Base-by-base conservation (phyloP, 37 sponge, comb jelly and placozoan genomes). In the Spongia lamella region DNA sequence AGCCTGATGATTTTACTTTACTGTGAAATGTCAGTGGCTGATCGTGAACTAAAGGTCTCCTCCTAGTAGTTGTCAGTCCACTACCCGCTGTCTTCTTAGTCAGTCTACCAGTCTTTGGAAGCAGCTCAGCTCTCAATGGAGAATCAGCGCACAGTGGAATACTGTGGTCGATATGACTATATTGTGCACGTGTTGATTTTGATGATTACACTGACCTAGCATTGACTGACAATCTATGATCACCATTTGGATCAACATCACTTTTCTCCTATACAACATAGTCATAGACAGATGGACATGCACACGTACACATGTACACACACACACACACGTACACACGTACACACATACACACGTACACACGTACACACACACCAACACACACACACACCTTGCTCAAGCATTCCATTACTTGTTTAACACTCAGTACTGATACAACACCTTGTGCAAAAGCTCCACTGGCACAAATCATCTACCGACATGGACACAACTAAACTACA, bases 1-100 rank as follows among this genome's bases (percentile, higher is more conserved):
- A 96, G n/a, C 97, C 97, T 22, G 97, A 96, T 0, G 94, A 93
- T 56, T 87, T 93, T 5, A 96, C 77, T 74, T 79, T 93, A 11
- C 71, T 57, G 49, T 84, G 79, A 58, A 96, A 96, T 1, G 91
- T 90, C 31, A 96, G 53, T 26, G 97, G 97, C 59, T 85, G 56
- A 66, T 96, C 88, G 37, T 65, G 50, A 13, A 73, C 54, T 30
- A 33, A 19, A 14, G 19, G 36, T 64, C 27, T 4, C 66, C 17
- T 30, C 27, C 9, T 43, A 9, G 5, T 43, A 43, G 47, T 43
- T n/a, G n/a, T n/a, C 5, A 13, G 47, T 9, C 47, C 47, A 9
- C 7, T 5, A 43, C 7, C 47, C 22, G 31, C 24, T 61, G 11
- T 26, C 47, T 60, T 43, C 47, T 43, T 43, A 43, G 9, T 9